Percentiles rank a stretch among this genome's conserved stretches.
Conservation (phyloP, 2,888 invertebrate genomes). For the Polietes domitor region DNA sequence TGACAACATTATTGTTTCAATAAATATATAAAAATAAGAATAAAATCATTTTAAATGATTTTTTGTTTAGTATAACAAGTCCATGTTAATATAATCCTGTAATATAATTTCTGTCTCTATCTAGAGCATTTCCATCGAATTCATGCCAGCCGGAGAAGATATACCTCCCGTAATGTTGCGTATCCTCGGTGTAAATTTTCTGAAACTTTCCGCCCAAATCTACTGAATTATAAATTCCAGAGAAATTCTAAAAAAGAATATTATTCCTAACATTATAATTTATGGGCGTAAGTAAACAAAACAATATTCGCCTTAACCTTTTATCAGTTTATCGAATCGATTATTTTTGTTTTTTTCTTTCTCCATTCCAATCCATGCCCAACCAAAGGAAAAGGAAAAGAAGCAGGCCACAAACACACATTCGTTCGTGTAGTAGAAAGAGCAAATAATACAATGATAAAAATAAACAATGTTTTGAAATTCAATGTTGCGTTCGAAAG, state of each 20-base stretch:
- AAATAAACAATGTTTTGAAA: constrained; percentile 41
- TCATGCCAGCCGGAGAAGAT: too few species aligned
- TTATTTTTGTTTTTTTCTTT: constrained; percentile 9
- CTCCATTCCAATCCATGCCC: background rate
- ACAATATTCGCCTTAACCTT: background rate
- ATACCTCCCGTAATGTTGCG: too few species aligned
- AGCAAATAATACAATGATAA: constrained; percentile 17
- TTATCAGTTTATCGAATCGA: constrained; percentile 22
- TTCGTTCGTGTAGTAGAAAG: background rate
- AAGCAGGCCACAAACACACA: background rate
- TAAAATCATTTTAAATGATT: too few species aligned
- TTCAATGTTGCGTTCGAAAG: constrained; percentile 45
- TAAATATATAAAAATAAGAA: too few species aligned
- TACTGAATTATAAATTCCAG: background rate
- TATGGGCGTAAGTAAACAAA: background rate
- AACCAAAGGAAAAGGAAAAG: background rate
- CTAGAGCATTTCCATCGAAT: too few species aligned
- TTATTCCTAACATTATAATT: constrained; percentile 20
- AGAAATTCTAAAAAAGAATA: background rate
- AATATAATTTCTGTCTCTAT: too few species aligned
- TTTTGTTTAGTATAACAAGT: too few species aligned
- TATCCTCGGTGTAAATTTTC: too few species aligned
- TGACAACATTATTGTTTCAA: too few species aligned
- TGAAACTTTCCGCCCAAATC: too few species aligned
- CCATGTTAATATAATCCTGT: too few species aligned